Conservation (phyloP, 2,113 vertebrate genomes). For the Engystomops pustulosus region DNA sequence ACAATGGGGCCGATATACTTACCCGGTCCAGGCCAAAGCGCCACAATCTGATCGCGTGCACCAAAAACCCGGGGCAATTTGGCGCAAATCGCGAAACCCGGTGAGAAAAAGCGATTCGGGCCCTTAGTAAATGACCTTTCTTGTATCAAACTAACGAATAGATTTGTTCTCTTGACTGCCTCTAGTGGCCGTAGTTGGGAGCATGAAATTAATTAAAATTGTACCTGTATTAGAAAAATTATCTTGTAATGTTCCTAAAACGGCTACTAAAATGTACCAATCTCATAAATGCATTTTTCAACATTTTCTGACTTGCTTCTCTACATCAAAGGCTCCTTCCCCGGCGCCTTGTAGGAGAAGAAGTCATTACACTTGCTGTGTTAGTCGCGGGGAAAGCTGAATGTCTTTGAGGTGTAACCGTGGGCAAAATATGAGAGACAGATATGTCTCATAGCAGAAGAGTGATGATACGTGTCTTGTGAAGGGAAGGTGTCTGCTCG, state of each 20-base stretch:
- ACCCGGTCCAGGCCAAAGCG: no score
- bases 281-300: conserved; percentile 24
- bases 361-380: conserved; percentile 6
- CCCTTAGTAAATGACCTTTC: no score
- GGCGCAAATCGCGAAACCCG: no score
- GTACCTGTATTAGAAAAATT: not conserved
- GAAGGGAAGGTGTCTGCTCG: not conserved
- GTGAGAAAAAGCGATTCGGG: no score
- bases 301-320: not conserved
- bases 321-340: not conserved
- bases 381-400: conserved; percentile 4
- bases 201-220: not conserved
- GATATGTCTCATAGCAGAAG: conserved; percentile 2
- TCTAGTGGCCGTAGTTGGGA: not conserved
- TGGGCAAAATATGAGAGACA: not conserved
- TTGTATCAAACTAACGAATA: no score
- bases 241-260: conserved; percentile 8
- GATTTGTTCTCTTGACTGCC: not conserved
- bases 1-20: no score
- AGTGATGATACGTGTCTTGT: not conserved
- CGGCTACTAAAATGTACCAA: not conserved
- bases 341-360: conserved; percentile 1
- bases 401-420: conserved; percentile 9
- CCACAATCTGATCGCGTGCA: no score
- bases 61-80: no score